Conservation (phyloP, 2,888 invertebrate species). For the Heliothis peltigera region DNA sequence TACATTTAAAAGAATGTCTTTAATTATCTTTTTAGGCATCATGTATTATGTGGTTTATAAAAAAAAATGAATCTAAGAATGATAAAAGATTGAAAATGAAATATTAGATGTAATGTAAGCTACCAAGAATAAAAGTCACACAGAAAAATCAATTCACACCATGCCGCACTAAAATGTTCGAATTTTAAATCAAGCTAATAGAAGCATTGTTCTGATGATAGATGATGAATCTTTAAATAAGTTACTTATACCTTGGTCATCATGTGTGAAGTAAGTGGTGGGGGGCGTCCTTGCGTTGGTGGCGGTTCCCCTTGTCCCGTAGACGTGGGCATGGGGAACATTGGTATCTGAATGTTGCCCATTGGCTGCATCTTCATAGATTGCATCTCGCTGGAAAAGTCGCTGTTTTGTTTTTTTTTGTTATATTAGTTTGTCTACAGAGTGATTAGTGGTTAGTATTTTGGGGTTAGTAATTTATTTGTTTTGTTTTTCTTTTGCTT, state of each 20-base stretch:
- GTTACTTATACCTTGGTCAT: slow-evolving; percentile 89
- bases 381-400: slow-evolving; percentile 90
- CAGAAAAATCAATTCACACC: slow-evolving; percentile 1
- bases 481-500: neutral
- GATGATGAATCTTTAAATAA: neutral
- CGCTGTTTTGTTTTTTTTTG: slow-evolving; percentile 50
- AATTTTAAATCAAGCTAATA: slow-evolving; percentile 7
- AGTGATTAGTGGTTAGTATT: slow-evolving; percentile 39
- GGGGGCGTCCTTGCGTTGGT: slow-evolving; percentile 81
- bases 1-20: no score
- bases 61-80: no score
- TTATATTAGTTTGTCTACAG: slow-evolving; percentile 41
- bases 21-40: no score
- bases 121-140: slow-evolving; percentile 2
- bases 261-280: slow-evolving; percentile 90
- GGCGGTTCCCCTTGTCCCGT: slow-evolving; percentile 82
- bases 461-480: slow-evolving; percentile 21
- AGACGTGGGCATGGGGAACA: slow-evolving; percentile 91
- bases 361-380: slow-evolving; percentile 89
- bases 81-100: neutral
- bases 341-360: slow-evolving; percentile 91
- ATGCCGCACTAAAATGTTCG: neutral
- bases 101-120: neutral
- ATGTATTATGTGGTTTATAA: no score
- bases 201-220: slow-evolving; percentile 8